Base-by-base conservation (phyloP, 2,113 vertebrate species). In the Spizaetus ornatus region DNA sequence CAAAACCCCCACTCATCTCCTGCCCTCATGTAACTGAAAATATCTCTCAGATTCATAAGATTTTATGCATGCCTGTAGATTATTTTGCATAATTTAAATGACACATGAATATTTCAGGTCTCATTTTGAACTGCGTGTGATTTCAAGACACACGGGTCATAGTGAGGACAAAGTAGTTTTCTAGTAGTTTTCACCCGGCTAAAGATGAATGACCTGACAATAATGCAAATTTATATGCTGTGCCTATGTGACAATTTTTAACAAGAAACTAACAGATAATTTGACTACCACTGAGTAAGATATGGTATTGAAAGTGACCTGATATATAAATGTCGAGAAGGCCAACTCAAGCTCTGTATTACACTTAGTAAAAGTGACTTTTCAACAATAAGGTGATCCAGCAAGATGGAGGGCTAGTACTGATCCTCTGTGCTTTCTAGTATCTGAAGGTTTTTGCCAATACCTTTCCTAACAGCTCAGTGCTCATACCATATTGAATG, bases 31-130 rank as follows among this genome's bases (percentile, higher is more conserved):
- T 67, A 88, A 88, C 80, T 47, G 53, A 91, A 96, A 94, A 76
- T 92, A 36, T 36, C 71, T 91, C 76, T 86, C 21, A 43, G 69
- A 95, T 91, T 89, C 22, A 29, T 74, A 76, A 65, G 74, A 66
- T 88, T 96, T 87, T 77, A 69, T 85, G 59, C 45, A 66, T 63
- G 47, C 26, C 53, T 92, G 61, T 87, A 67, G 62, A 83, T 94
- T 72, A 82, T 71, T 96, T 58, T 92, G 66, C 92, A 91, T 93
- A 89, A 93, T 96, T 97, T 87, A 95, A 95, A 92, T 63, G 88
- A 84, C 9, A 79, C 9, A 70, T 87, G 7, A 86, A 81, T 94
- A 93, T 94, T 96, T 87, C 42, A 91, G 10, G 52, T 91, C 16
- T 94, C 66, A 85, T 93, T 90, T 82, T 85, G 90, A 93, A 92